Evolutionary conservation across 2,113 vertebrate species (phyloP).

Genomic region (Cariama cristata): DNA sequence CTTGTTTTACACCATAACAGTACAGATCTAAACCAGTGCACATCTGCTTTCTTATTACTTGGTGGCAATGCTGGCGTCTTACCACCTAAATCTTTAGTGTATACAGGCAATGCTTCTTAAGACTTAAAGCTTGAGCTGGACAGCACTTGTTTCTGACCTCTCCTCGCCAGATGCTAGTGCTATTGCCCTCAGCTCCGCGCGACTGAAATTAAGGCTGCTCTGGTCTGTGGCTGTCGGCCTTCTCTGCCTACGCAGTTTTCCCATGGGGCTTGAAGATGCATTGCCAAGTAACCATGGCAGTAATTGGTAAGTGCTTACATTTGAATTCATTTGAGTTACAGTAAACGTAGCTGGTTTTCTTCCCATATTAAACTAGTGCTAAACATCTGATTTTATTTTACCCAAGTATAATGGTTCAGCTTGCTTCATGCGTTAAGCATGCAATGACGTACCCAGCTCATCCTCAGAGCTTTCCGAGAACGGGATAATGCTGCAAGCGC

Average conservation of each 20-base stretch:
- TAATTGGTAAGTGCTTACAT: conserved; percentile 60
- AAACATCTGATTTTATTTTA: conserved; percentile 64
- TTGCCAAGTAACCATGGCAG: conserved; percentile 62
- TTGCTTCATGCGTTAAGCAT: not conserved
- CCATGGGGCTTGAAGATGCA: not conserved
- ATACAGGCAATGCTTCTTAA: not conserved
- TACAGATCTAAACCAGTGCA: not conserved
- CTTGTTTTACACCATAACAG: not conserved
- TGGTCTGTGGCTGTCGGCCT: not conserved
- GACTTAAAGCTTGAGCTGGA: conserved; percentile 20
- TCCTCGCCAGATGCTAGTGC: not conserved
- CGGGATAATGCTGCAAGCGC: not conserved
- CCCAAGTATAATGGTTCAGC: not conserved
- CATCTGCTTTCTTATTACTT: not conserved
- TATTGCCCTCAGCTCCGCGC: not conserved
- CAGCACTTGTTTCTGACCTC: not conserved
- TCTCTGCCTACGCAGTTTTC: not conserved
- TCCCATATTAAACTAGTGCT: conserved; percentile 31
- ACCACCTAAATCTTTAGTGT: not conserved
- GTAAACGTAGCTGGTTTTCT: conserved; percentile 44
- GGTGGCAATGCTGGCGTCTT: not conserved
- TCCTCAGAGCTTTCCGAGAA: not conserved
- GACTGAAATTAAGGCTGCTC: not conserved
- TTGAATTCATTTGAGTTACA: conserved; percentile 60
- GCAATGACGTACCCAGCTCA: not conserved